phyloP scores from a whole-genome alignment of 2,113 vertebrate species.

The Pholis gunnellus region DNA sequence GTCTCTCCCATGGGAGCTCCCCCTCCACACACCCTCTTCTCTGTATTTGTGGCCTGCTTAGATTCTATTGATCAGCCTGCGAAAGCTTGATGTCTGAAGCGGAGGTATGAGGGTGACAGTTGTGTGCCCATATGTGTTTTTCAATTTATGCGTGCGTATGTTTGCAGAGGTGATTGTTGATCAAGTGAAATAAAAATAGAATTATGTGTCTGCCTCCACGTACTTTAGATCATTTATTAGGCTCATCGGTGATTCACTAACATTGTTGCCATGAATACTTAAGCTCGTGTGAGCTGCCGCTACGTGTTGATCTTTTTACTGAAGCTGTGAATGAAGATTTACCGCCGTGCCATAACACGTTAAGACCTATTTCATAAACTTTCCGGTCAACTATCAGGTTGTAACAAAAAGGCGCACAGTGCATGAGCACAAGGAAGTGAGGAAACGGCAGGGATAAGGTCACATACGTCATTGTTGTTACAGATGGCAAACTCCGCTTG shows the following conservation, averaged over 20 bases:
- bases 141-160: conserved; percentile 17
- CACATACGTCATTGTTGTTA: conserved; percentile 24
- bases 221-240: conserved; percentile 61
- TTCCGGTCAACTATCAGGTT: conserved; percentile 31
- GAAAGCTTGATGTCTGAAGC: conserved; percentile 76
- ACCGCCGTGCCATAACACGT: conserved; percentile 17
- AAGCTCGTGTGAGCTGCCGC: conserved; percentile 13
- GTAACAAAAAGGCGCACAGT: conserved; percentile 2
- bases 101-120: conserved; percentile 32
- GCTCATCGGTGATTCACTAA: conserved; percentile 52
- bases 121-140: conserved; percentile 39
- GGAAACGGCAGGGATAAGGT: conserved; percentile 37
- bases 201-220: conserved; percentile 28
- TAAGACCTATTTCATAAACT: conserved; percentile 43
- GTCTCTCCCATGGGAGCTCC: conserved; percentile 61
- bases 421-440: conserved; percentile 15
- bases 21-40: conserved; percentile 47
- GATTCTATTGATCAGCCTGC: conserved; percentile 79
- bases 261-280: conserved; percentile 43
- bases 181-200: conserved; percentile 33
- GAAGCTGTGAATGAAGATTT: conserved; percentile 53
- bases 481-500: conserved; percentile 9
- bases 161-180: conserved; percentile 32
- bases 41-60: conserved; percentile 76
- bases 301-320: conserved; percentile 31